Evolutionary conservation across 2,113 vertebrate genomes (phyloP).

Genomic region (Grammomys dolichurus): DNA sequence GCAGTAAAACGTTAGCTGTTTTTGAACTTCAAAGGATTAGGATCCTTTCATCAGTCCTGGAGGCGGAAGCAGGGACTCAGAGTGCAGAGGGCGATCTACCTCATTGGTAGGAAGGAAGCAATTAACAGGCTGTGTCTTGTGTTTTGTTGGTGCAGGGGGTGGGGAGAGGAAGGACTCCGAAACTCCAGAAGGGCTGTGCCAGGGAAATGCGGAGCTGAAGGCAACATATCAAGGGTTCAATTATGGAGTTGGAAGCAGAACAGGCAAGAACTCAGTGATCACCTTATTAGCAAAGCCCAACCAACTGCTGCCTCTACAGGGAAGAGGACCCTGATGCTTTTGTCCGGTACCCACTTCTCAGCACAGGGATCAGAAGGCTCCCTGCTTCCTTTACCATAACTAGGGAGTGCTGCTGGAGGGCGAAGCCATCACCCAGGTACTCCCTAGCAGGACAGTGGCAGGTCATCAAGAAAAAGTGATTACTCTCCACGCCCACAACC

Average conservation of each 20-base stretch:
- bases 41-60: conserved; percentile 56
- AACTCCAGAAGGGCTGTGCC: neutral
- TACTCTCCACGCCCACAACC: neutral
- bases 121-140: conserved; percentile 42
- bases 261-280: neutral
- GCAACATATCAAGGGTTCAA: neutral
- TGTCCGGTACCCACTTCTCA: neutral
- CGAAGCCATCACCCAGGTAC: neutral
- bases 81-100: conserved; percentile 4
- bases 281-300: neutral
- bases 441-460: neutral
- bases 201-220: neutral
- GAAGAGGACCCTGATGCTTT: neutral
- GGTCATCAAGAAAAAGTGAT: neutral
- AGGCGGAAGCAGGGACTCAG: neutral
- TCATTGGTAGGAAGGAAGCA: conserved; percentile 64
- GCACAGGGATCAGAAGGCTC: neutral
- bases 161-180: neutral
- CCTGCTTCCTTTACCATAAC: neutral
- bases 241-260: neutral
- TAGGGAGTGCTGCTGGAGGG: neutral
- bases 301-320: neutral
- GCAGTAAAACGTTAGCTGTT: conserved; percentile 50
- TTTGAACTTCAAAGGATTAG: conserved; percentile 66
- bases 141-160: conserved; percentile 32